Base-by-base conservation (phyloP, 2,888 invertebrate genomes). In the Nipponacmea schrenckii region DNA sequence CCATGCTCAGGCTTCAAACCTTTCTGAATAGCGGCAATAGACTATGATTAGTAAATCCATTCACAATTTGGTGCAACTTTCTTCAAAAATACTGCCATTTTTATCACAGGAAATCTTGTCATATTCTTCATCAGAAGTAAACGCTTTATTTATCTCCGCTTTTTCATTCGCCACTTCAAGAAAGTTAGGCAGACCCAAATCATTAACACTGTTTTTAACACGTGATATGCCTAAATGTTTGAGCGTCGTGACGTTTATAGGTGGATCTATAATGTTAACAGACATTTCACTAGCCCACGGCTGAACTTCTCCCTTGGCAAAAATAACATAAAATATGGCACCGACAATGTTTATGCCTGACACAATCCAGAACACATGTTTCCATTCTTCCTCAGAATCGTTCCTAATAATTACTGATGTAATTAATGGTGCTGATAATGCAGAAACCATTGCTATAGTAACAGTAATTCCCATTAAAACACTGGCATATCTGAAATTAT, bases 291-390 rank as follows among this genome's bases (percentile, higher is more conserved):
- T 74, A 31, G 80, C 79, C 81, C 81, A 81, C 39, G 76, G 70
- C 67, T 80, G 81, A 39, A 77, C 73, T 31, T 81, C 80, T 0
- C 83, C 88, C 24, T 80, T 78, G 20, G 83, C 87, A 39, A 89
- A 83, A 5, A 85, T 15, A 12, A 79, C 79, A 81, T 86, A 90
- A 66, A 89, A 70, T 8, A 86, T 44, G 0, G 88, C 85, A 5
- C 90, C 89, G n/a, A 81, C 71, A 24, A 87, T 74, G 68, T 89
- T 84, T 27, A 89, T 82, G 5, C 91, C 92, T 80, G 94, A 93
- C 0, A 95, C 93, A 81, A 96, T 93, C 89, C 94, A 94, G 89
- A 96, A 96, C 5, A 96, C 94, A 45, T 92, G 90, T 73, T 93
- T 92, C 96, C 96, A 96, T 89, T 96, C 93, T 45, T 92, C 92